phyloP scores from a whole-genome alignment of 2,888 invertebrate genomes.

The Drosophila leonis region DNA sequence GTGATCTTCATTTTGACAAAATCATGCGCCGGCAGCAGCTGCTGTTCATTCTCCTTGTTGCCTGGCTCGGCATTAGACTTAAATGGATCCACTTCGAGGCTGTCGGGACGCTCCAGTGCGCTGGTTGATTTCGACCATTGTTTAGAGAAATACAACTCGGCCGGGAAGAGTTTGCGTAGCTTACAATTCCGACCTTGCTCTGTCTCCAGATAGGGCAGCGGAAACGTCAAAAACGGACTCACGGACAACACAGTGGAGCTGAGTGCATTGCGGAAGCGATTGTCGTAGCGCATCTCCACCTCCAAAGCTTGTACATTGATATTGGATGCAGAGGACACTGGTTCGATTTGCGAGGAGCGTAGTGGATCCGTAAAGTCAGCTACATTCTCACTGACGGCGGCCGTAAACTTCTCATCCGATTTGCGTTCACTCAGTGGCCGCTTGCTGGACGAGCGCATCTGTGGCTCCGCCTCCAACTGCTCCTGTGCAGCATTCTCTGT shows the following conservation, averaged over 20 bases:
- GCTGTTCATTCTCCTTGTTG: constrained; percentile 58
- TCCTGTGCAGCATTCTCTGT: constrained; percentile 67
- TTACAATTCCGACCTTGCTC: constrained; percentile 92
- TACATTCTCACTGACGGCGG: constrained; percentile 82
- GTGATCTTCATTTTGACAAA: constrained; percentile 91
- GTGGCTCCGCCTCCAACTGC: constrained; percentile 49
- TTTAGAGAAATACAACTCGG: constrained; percentile 90
- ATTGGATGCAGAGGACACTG: constrained; percentile 83
- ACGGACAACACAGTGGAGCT: constrained; percentile 91
- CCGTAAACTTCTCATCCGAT: constrained; percentile 87
- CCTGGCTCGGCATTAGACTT: constrained; percentile 33
- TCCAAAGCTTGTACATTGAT: constrained; percentile 78
- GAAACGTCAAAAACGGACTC: constrained; percentile 94
- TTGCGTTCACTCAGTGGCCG: constrained; percentile 76
- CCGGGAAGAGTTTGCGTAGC: constrained; percentile 90
- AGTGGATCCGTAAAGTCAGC: constrained; percentile 94
- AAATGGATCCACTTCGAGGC: constrained; percentile 46
- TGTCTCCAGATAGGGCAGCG: constrained; percentile 95
- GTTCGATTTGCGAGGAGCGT: constrained; percentile 85
- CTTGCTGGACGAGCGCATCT: constrained; percentile 37
- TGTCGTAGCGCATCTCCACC: constrained; percentile 88
- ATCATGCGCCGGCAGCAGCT: constrained; percentile 89
- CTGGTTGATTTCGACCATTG: constrained; percentile 85
- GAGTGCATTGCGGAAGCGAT: constrained; percentile 91
- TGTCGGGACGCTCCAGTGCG: constrained; percentile 73